A percentile compares a stretch with the other conserved stretches of the same genome.
Evolutionary conservation across 2,888 invertebrate genomes (phyloP).

Genomic region (Nomada hirtipes): DNA sequence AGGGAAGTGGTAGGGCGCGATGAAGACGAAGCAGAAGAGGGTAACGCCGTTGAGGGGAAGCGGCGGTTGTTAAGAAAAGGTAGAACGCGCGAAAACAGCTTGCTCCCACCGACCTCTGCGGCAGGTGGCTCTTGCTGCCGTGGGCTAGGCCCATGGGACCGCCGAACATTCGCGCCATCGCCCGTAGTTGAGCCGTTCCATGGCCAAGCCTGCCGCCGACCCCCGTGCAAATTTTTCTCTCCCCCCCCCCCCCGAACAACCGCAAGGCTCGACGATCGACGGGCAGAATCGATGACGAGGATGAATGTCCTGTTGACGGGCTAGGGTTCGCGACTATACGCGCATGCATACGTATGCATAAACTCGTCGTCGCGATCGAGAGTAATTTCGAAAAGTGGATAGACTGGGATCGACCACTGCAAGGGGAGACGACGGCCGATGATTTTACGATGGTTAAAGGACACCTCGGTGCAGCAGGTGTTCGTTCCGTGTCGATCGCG

Average conservation of each 20-base stretch:
- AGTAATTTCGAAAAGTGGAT: neutral
- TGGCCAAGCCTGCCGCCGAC: conserved; percentile 37
- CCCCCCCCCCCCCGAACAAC: neutral
- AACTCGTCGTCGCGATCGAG: neutral
- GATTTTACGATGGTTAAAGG: conserved; percentile 30
- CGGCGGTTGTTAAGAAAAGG: conserved; percentile 42
- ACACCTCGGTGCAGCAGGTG: conserved; percentile 74
- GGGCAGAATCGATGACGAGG: neutral
- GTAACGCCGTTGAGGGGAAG: conserved; percentile 5
- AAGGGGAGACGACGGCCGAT: neutral
- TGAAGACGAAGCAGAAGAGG: conserved; percentile 35
- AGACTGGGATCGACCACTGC: neutral
- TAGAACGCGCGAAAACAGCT: conserved; percentile 67
- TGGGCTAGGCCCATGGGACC: conserved; percentile 79
- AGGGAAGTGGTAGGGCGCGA: conserved; percentile 38
- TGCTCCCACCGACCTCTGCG: conserved; percentile 77
- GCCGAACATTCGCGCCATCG: conserved; percentile 72
- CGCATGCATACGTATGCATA: too few relatives aligned
- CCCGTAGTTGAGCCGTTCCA: conserved; percentile 55
- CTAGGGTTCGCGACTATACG: neutral
- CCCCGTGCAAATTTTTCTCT: conserved; percentile 40
- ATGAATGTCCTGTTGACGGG: neutral
- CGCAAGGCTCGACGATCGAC: neutral
- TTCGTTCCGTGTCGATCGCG: conserved; percentile 59
- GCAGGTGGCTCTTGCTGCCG: conserved; percentile 82